These are phyloP conservation scores for Catostomus latipinnis DNA, from an alignment of 2,797 vertebrate genomes.

Conservation along the genomic window DNA sequence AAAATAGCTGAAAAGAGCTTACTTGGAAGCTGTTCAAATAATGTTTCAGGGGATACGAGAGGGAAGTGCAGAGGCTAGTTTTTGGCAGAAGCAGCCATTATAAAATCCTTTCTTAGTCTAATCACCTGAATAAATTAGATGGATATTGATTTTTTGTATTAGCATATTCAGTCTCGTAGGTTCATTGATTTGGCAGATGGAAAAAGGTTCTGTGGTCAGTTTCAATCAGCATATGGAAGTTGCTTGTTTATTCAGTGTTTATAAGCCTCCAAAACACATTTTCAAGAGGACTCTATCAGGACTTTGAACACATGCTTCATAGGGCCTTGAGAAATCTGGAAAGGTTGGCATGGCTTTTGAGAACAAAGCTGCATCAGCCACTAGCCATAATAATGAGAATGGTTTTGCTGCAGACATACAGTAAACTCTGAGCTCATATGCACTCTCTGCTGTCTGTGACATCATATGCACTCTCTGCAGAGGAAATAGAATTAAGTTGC, in stretches of 20 bases:
- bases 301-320: constrained; percentile 22
- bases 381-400: background rate
- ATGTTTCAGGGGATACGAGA: constrained; percentile 38
- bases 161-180: constrained; percentile 63
- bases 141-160: constrained; percentile 69
- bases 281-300: constrained; percentile 50
- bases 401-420: too few species aligned
- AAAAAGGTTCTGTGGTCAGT: constrained; percentile 57
- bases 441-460: too few species aligned
- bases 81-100: constrained; percentile 56
- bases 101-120: constrained; percentile 61
- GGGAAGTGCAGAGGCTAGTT: constrained; percentile 42
- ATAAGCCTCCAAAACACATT: constrained; percentile 26
- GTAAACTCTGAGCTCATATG: too few species aligned
- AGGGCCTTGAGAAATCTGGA: constrained; percentile 16
- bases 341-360: constrained; percentile 10
- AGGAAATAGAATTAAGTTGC: too few species aligned
- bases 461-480: too few species aligned
- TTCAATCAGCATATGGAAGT: constrained; percentile 63
- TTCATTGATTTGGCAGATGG: constrained; percentile 59
- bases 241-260: constrained; percentile 53
- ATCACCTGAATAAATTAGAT: constrained; percentile 68
- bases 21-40: constrained; percentile 55
- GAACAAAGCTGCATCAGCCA: background rate
- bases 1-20: constrained; percentile 48